phyloP scores from a whole-genome alignment of 2,888 invertebrate species.

The Heliconius aoede region DNA sequence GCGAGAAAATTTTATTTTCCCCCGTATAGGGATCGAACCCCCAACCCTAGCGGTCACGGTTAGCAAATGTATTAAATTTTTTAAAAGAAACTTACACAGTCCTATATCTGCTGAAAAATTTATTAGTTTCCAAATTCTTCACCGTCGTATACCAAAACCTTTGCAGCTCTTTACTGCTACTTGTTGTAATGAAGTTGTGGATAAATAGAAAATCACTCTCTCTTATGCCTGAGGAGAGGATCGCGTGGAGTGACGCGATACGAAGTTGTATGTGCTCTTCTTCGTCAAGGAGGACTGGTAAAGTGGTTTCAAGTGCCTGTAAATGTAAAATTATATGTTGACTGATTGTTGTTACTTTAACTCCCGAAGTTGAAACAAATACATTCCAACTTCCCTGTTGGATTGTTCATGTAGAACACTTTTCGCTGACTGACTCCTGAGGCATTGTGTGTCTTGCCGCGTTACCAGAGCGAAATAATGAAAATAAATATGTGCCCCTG shows the following conservation, averaged over 20 bases:
- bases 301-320: constrained; percentile 79
- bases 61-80: neutral
- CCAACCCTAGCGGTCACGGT: too few relatives aligned
- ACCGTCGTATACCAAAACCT: constrained; percentile 89
- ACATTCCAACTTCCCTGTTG: too few relatives aligned
- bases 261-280: constrained; percentile 87
- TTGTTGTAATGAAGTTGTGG: constrained; percentile 86
- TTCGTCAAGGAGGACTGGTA: constrained; percentile 87
- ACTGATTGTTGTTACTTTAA: neutral
- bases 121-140: constrained; percentile 86
- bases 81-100: constrained; percentile 83
- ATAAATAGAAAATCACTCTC: constrained; percentile 87
- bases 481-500: too few relatives aligned
- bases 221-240: constrained; percentile 86
- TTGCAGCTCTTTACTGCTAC: constrained; percentile 85
- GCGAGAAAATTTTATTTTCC: too few relatives aligned
- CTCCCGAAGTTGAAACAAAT: too few relatives aligned
- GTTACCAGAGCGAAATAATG: too few relatives aligned
- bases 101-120: constrained; percentile 86
- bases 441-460: too few relatives aligned
- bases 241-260: constrained; percentile 85
- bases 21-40: too few relatives aligned
- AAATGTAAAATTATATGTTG: constrained; percentile 15
- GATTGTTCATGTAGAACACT: too few relatives aligned
- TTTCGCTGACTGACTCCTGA: too few relatives aligned